Percentiles rank a stretch among this genome's conserved stretches.
Evolutionary conservation across 2,113 vertebrate species (phyloP).

Genomic region (Cebus imitator): DNA sequence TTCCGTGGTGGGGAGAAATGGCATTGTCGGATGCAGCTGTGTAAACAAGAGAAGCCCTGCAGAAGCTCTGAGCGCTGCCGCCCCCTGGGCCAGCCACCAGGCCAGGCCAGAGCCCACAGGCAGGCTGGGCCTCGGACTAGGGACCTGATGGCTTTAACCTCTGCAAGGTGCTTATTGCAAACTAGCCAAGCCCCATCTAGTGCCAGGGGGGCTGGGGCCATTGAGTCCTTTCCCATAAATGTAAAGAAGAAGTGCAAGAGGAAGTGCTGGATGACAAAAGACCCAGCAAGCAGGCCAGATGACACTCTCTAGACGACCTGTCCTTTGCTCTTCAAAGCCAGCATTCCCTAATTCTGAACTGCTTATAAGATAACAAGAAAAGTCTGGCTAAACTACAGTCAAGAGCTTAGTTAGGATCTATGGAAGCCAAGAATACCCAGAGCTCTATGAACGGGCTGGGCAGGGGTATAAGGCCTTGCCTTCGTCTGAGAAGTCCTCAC

Average conservation of each 20-base stretch:
- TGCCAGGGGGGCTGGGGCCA: not conserved
- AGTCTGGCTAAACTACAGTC: not conserved
- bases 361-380: not conserved
- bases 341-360: not conserved
- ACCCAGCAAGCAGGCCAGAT: not conserved
- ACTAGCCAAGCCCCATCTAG: not conserved
- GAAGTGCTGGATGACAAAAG: not conserved
- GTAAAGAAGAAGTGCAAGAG: not conserved
- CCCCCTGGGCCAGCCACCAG: rapidly evolving
- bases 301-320: not conserved
- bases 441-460: rapidly evolving
- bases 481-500: not conserved
- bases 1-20: not conserved
- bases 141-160: not conserved
- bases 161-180: slow-evolving; percentile 18
- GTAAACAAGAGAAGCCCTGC: slow-evolving; percentile 17
- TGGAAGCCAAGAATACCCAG: not conserved
- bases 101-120: not conserved
- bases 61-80: not conserved
- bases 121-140: not conserved
- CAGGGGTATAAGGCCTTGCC: not conserved
- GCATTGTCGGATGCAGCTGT: not conserved
- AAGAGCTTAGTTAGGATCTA: not conserved
- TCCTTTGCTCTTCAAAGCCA: not conserved
- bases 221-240: not conserved